Evolutionary conservation across 2,888 invertebrate species (phyloP).

Genomic region (Cryptocephalus primarius): DNA sequence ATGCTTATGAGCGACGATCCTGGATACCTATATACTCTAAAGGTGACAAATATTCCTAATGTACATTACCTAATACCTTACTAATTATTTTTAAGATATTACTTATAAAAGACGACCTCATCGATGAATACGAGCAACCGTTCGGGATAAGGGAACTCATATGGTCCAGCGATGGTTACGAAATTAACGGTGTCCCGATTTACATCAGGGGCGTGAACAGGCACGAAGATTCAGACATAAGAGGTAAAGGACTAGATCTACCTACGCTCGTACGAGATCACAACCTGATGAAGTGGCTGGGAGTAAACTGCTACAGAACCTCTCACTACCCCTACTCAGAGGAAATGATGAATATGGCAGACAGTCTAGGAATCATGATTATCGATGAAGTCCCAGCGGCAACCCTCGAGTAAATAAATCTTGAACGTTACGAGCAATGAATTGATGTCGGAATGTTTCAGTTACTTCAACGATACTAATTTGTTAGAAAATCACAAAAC

Average conservation of each 20-base stretch:
- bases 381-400: conserved; percentile 93
- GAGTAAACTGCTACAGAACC: conserved; percentile 88
- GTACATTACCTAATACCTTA: neutral
- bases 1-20: conserved; percentile 69
- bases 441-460: no score
- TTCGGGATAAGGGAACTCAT: conserved; percentile 77
- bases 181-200: conserved; percentile 72
- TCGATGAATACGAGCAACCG: conserved; percentile 74
- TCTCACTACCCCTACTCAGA: conserved; percentile 98
- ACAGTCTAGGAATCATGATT: conserved; percentile 84
- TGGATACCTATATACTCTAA: conserved; percentile 75
- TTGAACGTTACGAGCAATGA: no score
- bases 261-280: conserved; percentile 82
- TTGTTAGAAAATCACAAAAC: conserved; percentile 72
- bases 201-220: conserved; percentile 89
- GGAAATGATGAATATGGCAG: conserved; percentile 89
- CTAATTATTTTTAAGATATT: neutral
- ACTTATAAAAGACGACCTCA: conserved; percentile 16
- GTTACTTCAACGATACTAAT: conserved; percentile 35
- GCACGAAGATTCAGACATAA: conserved; percentile 88
- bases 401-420: conserved; percentile 57
- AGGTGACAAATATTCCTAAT: conserved; percentile 39
- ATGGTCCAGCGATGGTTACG: conserved; percentile 64
- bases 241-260: conserved; percentile 88
- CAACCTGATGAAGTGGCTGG: conserved; percentile 87